phyloP scores from a whole-genome alignment of 2,888 invertebrate species.

The Nomada flava region DNA sequence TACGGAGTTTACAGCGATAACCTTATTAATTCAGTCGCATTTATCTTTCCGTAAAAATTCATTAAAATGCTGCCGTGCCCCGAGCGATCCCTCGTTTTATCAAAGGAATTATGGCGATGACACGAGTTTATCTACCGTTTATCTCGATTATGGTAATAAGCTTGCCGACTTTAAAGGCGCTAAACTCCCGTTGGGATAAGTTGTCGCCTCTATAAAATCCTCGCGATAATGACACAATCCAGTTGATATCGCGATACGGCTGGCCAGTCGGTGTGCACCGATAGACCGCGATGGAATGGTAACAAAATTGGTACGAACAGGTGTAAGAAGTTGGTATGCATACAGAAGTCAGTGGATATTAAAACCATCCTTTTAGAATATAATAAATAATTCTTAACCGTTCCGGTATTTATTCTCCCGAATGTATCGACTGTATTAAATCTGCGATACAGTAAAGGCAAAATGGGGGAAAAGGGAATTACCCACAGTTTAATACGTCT shows the following conservation, averaged over 20 bases:
- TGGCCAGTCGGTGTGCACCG: neutral
- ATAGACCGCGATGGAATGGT: neutral
- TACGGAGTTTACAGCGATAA: constrained; percentile 52
- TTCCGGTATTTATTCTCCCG: too few species aligned
- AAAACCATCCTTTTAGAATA: too few species aligned
- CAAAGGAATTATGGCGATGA: constrained; percentile 58
- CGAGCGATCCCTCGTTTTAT: constrained; percentile 42
- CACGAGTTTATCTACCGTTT: constrained; percentile 64
- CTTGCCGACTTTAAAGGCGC: constrained; percentile 53
- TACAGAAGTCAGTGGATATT: too few species aligned
- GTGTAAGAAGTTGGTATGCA: too few species aligned
- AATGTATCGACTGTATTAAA: too few species aligned
- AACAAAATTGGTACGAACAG: too few species aligned
- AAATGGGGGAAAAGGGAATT: too few species aligned
- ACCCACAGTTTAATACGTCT: too few species aligned
- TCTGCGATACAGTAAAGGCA: too few species aligned
- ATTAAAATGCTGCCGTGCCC: constrained; percentile 41
- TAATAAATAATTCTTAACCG: too few species aligned
- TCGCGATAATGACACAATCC: constrained; percentile 50
- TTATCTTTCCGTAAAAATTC: constrained; percentile 61
- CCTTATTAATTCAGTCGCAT: constrained; percentile 54
- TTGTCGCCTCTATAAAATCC: constrained; percentile 40
- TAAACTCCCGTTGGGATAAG: constrained; percentile 38
- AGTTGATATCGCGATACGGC: constrained; percentile 54
- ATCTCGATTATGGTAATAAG: constrained; percentile 68